phyloP scores from a whole-genome alignment of 2,797 vertebrate genomes.

The Dallia pectoralis region DNA sequence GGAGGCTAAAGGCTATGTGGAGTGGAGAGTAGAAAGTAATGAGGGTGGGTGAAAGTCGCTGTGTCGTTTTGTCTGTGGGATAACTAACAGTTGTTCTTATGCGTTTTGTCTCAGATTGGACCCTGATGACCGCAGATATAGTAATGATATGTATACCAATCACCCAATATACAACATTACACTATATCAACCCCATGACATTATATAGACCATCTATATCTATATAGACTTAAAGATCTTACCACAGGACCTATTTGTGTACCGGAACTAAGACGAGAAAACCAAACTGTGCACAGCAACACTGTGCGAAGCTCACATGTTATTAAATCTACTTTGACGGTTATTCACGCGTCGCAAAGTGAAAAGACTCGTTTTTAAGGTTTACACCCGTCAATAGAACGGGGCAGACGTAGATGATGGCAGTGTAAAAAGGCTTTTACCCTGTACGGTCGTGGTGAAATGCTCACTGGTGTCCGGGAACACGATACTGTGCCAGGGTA shows the following conservation, averaged over 20 bases:
- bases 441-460: conserved; percentile 45
- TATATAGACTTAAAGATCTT: no score
- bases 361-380: background rate
- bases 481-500: conserved; percentile 36
- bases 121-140: no score
- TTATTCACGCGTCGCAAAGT: background rate
- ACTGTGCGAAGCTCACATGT: background rate
- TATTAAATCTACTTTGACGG: background rate
- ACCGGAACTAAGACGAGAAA: background rate
- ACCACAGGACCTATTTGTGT: background rate
- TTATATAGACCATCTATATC: no score
- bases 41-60: no score
- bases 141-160: no score
- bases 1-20: conserved; percentile 39
- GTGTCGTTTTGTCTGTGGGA: background rate
- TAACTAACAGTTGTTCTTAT: background rate
- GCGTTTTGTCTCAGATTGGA: background rate
- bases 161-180: no score
- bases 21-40: conserved; percentile 4
- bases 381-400: conserved; percentile 35
- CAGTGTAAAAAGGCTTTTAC: conserved; percentile 48
- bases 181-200: no score
- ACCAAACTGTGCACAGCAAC: background rate
- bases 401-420: conserved; percentile 38
- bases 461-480: conserved; percentile 39